Evolutionary conservation across 2,797 vertebrate genomes (phyloP), one percentile per base, ranked within the genome.

Genomic region (Acrossocheilus wenchowensis): DNA sequence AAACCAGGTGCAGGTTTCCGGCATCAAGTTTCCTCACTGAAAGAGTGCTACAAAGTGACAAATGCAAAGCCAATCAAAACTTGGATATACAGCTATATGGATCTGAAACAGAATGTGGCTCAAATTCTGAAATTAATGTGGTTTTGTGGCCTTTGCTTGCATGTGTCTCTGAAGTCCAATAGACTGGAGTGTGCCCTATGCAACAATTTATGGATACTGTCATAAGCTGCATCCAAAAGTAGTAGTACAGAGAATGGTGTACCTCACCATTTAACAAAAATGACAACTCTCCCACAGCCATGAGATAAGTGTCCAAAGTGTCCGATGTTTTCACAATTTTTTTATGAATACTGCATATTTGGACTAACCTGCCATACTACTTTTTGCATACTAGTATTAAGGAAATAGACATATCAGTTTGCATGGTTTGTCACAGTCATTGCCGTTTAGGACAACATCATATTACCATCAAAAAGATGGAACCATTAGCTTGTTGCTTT

Each of bases 1-100:
- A 54, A 57, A 54, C 10, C 74, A 84, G 83, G 60, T 84, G 60
- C 74, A 54, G 11, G 30, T n/a, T 84, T 77, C 23, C 41, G 0
- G 5, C 17, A 30, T 64, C 41, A 48, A 6, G 10, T 81, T 48
- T 81, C 9, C 41, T 81, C 10, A 21, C 1, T 6, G 39, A 80
- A 68, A 34, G n/a, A 3, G 5, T 30, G 36, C 4, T 34, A 66
- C 34, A 41, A 36, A 57, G 36, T 41, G 15, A 52, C 52, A 43
- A 81, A 81, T 52, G 45, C 15, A n/a, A 57, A 72, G 48, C 14
- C 45, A 54, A 45, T 74, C 41, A n/a, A 60, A 73, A 62, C 14
- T 17, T 62, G 5, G 17, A 77, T 54, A 21, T 11, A 54, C 19
- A 77, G 30, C 6, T 77, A 23, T 54, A 34, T 34, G 6, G 19